phyloP scores from a whole-genome alignment of 2,797 vertebrate species.

The Sebastes goodei region DNA sequence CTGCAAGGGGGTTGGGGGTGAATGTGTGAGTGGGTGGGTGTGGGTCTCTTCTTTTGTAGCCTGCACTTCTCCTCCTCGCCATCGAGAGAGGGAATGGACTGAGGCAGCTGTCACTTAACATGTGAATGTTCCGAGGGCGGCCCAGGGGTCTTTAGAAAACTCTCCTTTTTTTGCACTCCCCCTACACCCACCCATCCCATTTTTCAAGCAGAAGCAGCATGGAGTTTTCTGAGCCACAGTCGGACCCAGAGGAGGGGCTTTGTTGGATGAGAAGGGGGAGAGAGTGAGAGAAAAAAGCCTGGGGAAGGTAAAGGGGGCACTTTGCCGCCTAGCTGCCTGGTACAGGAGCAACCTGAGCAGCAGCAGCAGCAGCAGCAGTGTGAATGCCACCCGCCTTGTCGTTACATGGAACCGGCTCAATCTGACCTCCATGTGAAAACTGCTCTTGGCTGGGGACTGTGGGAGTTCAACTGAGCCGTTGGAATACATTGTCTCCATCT shows the following conservation, averaged over 20 bases:
- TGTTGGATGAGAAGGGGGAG: constrained; percentile 62
- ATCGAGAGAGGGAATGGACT: constrained; percentile 73
- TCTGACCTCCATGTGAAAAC: constrained; percentile 68
- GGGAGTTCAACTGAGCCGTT: constrained; percentile 75
- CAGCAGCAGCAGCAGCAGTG: constrained; percentile 33
- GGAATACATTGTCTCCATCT: constrained; percentile 78
- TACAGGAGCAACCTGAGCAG: constrained; percentile 72
- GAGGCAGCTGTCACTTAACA: constrained; percentile 90
- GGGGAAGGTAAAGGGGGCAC: constrained; percentile 76
- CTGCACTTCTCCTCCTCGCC: constrained; percentile 70
- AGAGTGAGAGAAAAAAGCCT: constrained; percentile 53
- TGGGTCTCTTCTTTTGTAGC: constrained; percentile 82
- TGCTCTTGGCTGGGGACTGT: constrained; percentile 68
- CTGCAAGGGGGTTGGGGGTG: constrained; percentile 65
- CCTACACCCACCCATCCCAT: constrained; percentile 32
- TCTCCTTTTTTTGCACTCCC: constrained; percentile 58
- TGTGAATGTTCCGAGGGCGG: constrained; percentile 85
- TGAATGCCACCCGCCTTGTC: constrained; percentile 34
- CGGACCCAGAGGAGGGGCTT: constrained; percentile 77
- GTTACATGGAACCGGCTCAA: constrained; percentile 38
- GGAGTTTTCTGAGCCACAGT: constrained; percentile 82
- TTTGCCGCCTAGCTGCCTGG: constrained; percentile 75
- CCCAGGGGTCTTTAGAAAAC: constrained; percentile 82
- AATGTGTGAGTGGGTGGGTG: constrained; percentile 75
- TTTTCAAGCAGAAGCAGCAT: constrained; percentile 79